Percentiles rank a stretch among this genome's conserved stretches.
Conservation (phyloP, 2,797 vertebrate genomes). For the Acanthornis magna region DNA sequence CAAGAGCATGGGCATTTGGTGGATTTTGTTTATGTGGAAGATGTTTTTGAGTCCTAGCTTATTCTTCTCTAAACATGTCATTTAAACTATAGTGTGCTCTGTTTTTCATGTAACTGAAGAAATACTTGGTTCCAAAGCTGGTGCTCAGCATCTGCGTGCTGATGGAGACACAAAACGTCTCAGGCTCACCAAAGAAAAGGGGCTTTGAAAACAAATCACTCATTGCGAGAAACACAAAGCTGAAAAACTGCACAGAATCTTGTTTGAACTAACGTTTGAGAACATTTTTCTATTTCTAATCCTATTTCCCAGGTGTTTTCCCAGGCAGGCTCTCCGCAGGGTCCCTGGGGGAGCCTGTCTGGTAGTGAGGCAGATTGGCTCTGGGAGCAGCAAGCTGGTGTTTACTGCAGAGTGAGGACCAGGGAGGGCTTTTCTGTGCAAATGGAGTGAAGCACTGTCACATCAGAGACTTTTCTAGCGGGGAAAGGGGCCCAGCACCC, state of each 20-base stretch:
- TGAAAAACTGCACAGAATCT: background rate
- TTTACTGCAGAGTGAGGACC: accelerated
- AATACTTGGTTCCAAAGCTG: background rate
- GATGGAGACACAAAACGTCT: background rate
- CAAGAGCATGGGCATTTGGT: background rate
- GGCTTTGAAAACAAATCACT: background rate
- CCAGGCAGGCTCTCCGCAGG: background rate
- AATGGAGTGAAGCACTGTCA: background rate
- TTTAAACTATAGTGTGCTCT: background rate
- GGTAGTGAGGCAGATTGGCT: background rate
- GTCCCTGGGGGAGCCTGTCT: background rate
- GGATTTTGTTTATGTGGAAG: constrained; percentile 9
- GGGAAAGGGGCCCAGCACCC: background rate
- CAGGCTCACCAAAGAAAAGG: background rate
- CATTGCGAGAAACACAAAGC: background rate
- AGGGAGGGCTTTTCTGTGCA: background rate
- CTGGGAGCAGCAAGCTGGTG: background rate
- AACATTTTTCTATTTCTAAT: background rate
- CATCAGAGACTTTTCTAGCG: background rate
- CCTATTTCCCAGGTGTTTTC: background rate
- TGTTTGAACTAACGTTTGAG: background rate
- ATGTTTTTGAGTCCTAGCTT: background rate
- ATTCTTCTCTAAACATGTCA: background rate
- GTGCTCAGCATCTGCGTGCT: background rate
- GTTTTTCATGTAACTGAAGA: background rate